phyloP scores from a whole-genome alignment of 2,113 vertebrate genomes.

The Coracopsis vasa region DNA sequence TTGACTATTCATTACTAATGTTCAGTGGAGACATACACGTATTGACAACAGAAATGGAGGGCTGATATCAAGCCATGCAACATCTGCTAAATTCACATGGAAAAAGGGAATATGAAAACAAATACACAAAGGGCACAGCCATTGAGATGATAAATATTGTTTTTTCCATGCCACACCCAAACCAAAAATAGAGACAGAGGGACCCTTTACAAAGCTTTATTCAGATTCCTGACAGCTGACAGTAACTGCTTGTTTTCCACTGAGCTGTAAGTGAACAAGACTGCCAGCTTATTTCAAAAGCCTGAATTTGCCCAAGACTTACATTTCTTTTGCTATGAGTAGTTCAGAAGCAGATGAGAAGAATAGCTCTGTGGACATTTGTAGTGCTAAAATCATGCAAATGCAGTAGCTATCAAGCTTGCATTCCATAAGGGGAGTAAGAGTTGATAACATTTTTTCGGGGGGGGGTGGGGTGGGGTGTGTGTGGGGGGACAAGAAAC shows the following conservation, averaged over 20 bases:
- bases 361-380: not conserved
- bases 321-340: not conserved
- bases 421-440: not conserved
- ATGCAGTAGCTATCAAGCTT: rapidly evolving
- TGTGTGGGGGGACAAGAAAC: not conserved
- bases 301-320: not conserved
- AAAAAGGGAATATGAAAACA: conserved; percentile 44
- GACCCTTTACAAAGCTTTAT: conserved; percentile 38
- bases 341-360: not conserved
- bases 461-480: rapidly evolving
- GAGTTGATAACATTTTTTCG: not conserved
- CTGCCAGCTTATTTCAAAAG: not conserved
- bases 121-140: conserved; percentile 47
- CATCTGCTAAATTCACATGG: conserved; percentile 44
- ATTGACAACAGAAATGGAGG: not conserved
- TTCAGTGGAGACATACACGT: not conserved
- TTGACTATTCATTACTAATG: not conserved
- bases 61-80: not conserved
- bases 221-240: conserved; percentile 45
- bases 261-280: not conserved
- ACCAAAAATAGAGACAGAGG: conserved; percentile 62
- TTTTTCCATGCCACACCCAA: conserved; percentile 68
- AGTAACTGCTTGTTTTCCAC: not conserved
- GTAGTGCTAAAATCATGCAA: not conserved
- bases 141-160: conserved; percentile 72